A percentile compares a stretch with the other conserved stretches of the same genome.
phyloP scores from a whole-genome alignment of 2,797 vertebrate species.

The Mormyrops boulengeri region DNA sequence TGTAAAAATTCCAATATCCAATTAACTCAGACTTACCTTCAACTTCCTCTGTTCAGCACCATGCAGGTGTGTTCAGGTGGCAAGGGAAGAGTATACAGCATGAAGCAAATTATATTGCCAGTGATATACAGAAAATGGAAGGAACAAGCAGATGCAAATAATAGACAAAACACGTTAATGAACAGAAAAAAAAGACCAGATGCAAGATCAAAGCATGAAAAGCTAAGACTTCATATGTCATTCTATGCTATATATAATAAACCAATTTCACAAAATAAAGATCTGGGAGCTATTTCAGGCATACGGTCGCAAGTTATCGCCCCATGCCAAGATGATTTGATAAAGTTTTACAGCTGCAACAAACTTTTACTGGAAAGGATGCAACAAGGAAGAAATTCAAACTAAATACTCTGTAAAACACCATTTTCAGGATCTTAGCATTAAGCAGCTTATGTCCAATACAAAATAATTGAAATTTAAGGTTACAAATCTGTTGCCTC shows the following conservation, averaged over 20 bases:
- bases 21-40: conserved; percentile 61
- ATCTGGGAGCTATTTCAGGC: conserved; percentile 48
- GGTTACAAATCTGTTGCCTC: neutral
- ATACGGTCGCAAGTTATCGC: conserved; percentile 44
- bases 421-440: neutral
- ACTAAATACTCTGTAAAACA: conserved; percentile 5
- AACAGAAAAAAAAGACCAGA: conserved; percentile 29
- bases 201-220: conserved; percentile 31
- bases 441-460: neutral
- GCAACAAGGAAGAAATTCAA: neutral
- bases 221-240: conserved; percentile 26
- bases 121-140: conserved; percentile 56
- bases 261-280: conserved; percentile 11
- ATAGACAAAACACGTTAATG: conserved; percentile 44
- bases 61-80: conserved; percentile 37
- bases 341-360: neutral
- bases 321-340: neutral
- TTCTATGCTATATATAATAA: conserved; percentile 26
- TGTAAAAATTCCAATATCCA: neutral
- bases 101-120: conserved; percentile 70
- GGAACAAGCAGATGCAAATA: conserved; percentile 36
- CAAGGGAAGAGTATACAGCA: conserved; percentile 46
- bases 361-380: neutral
- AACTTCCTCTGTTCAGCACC: conserved; percentile 75
- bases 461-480: neutral